These are phyloP conservation scores for Malacosoma neustria DNA, from an alignment of 2,888 invertebrate genomes.

Conservation along the genomic window DNA sequence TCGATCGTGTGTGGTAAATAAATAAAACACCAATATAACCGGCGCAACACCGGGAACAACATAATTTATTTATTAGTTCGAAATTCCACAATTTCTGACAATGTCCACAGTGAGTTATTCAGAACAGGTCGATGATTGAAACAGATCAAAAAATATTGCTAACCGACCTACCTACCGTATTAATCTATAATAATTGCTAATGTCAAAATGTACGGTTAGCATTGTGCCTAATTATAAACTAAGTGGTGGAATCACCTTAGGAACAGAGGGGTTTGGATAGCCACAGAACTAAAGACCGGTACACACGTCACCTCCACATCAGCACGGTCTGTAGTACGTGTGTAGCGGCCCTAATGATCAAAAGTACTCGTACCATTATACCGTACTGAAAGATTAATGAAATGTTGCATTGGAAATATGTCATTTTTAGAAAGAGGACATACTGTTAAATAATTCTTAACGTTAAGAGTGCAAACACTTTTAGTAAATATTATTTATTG, in stretches of 20 bases:
- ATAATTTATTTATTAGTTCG: conserved; percentile 64
- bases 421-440: no score
- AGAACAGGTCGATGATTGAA: conserved; percentile 51
- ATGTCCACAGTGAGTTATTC: conserved; percentile 60
- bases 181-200: conserved; percentile 45
- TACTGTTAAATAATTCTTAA: no score
- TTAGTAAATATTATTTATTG: no score
- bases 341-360: no score
- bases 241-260: conserved; percentile 44
- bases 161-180: conserved; percentile 50
- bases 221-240: conserved; percentile 43
- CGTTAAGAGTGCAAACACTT: no score
- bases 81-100: conserved; percentile 67
- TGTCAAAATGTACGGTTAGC: conserved; percentile 46
- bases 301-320: no score
- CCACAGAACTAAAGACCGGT: no score
- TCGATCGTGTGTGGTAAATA: conserved; percentile 1
- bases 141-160: conserved; percentile 62
- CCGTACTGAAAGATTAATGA: no score
- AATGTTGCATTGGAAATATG: no score
- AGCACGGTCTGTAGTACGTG: no score
- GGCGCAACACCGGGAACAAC: conserved; percentile 42
- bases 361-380: no score
- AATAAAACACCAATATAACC: conserved; percentile 38
- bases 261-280: conserved; percentile 14